Base-by-base conservation (phyloP, 2,797 vertebrate species). In the Cossypha caffra region DNA sequence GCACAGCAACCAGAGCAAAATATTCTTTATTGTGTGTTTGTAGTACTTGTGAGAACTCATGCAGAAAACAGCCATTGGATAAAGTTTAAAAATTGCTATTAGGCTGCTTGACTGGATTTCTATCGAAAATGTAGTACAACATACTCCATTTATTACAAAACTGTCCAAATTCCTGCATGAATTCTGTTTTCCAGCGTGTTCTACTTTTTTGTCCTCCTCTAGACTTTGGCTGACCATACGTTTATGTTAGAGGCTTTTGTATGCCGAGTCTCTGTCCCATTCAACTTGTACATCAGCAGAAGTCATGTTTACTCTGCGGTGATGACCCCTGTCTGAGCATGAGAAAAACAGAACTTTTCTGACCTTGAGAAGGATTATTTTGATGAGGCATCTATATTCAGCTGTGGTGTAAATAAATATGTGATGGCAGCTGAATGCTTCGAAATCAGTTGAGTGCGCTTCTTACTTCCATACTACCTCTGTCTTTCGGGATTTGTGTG, bases 151-250 rank as follows among this genome's bases (percentile, higher is more conserved):
- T 67, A 8, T 19, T 54, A 18, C 1, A 0, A 78, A 87, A 38
- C 10, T 68, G 23, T 59, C 58, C 2, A 15, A 91, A 78, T 68
- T 71, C 9, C 29, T 57, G 6, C 7, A 8, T 38, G 12, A 76
- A 52, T 68, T 77, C 31, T 40, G 5, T 59, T 74, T 75, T 71
- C 10, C 1, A 15, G 16, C 18, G 8, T 54, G 6, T 50, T 50
- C 11, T n/a, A 10, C 6, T 52, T 37, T 31, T 54, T 43, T 19
- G 8, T 16, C 5, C 7, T 86, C 3, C n/a, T 20, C 18, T 59
- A 14, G 25, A 67, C 16, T 69, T 64, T 31, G 33, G 52, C 19
- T 0, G 0, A 59, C 26, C 0, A 0, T 19, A 7, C 69, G 23
- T 67, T 71, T 35, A 48, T 72, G 8, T 55, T 88, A 54, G 2